Base-by-base conservation (phyloP, 1,140 invertebrate genomes). In the Diachasmimorpha longicaudata region DNA sequence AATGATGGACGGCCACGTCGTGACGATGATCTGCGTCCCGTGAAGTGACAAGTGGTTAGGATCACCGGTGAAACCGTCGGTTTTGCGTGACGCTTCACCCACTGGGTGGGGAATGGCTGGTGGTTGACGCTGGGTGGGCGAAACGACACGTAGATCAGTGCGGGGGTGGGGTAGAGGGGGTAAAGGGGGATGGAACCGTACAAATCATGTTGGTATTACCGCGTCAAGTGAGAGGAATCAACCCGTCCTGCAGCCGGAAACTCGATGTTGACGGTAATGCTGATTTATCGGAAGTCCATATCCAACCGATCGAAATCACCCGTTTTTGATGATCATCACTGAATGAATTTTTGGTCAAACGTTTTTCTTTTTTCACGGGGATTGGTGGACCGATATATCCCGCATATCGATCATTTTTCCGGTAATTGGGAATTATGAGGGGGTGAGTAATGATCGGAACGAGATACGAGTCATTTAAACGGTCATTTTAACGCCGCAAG, bases 1-100 rank as follows among this genome's bases (percentile, higher is more conserved):
- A 85, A 85, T 89, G 87, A 88, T 85, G 84, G 82, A 89, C 83
- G 90, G 83, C 83, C 88, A 82, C 89, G 91, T 91, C 91, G 90
- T 80, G 86, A 85, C 91, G 90, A 92, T 91, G 91, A 91, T 85
- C 85, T 83, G 85, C 83, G 82, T 85, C 84, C 82, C 86, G 84
- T 85, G 79, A 86, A 87, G 83, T 88, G 87, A 88, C 87, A 89
- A 89, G 88, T 88, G 86, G 86, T 86, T 81, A 81, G 88, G 88
- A 88, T 89, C 88, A 89, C 81, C 84, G 46, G 78, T 77, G 82
- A 82, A 85, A 83, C 81, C 81, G 46, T 76, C 36, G 77, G 77
- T 76, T 79, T 67, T 74, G 72, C 67, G 37, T 52, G 67, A 69
- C 46, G 16, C 44, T 39, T 44, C 46, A 70, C 69, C 74, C 70